A percentile compares a stretch with the other conserved stretches of the same genome.
phyloP scores from a whole-genome alignment of 1,140 invertebrate species.

The Oryctes rhinoceros region DNA sequence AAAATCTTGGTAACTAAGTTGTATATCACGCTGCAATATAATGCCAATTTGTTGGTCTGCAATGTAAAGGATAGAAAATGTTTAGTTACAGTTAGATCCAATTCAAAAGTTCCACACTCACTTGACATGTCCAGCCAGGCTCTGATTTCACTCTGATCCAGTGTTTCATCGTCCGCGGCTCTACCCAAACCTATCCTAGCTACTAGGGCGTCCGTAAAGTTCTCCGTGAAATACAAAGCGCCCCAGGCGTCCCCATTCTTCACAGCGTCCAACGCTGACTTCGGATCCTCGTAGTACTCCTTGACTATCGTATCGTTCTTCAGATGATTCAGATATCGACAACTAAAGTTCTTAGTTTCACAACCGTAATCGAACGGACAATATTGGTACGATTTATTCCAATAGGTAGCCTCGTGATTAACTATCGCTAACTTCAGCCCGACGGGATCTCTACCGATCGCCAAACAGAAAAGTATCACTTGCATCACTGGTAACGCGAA shows the following conservation, averaged over 20 bases:
- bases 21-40: constrained; percentile 78
- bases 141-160: constrained; percentile 76
- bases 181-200: constrained; percentile 74
- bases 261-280: constrained; percentile 76
- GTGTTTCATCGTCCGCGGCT: constrained; percentile 72
- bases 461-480: constrained; percentile 92
- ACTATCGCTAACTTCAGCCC: constrained; percentile 85
- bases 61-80: constrained; percentile 50
- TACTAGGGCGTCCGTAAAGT: constrained; percentile 82
- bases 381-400: constrained; percentile 64
- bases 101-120: constrained; percentile 63
- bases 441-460: constrained; percentile 90
- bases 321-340: constrained; percentile 77
- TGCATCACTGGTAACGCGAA: constrained; percentile 91
- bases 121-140: constrained; percentile 91
- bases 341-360: constrained; percentile 75
- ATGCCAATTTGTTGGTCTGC: constrained; percentile 91
- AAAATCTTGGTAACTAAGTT: constrained; percentile 78
- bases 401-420: constrained; percentile 78
- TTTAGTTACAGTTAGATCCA: background rate
- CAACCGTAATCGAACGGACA: constrained; percentile 68
- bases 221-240: constrained; percentile 80
- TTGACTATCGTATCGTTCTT: constrained; percentile 73
- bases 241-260: constrained; percentile 81
- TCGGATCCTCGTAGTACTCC: constrained; percentile 74